Evolutionary conservation across 1,140 invertebrate species (phyloP).

Genomic region (Diorhabda elongata): DNA sequence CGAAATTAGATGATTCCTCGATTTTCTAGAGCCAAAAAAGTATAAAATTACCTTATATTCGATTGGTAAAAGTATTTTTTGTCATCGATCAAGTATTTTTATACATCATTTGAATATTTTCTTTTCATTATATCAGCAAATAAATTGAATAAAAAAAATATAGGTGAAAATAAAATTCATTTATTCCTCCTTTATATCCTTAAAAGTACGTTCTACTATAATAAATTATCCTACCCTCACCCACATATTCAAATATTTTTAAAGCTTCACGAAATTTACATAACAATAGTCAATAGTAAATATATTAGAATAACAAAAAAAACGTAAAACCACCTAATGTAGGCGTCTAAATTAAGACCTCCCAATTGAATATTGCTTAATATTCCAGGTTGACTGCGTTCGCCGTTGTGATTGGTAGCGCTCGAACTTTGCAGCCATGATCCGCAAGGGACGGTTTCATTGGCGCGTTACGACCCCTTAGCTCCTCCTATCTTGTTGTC

Average conservation of each 20-base stretch:
- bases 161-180: no score
- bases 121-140: no score
- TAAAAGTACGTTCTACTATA: background rate
- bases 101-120: no score
- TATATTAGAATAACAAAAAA: constrained; percentile 22
- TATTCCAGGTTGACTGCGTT: constrained; percentile 17
- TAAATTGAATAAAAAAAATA: no score
- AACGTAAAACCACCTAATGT: constrained; percentile 16
- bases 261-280: constrained; percentile 7
- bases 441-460: constrained; percentile 19
- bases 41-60: no score
- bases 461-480: constrained; percentile 19
- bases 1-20: no score
- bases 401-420: constrained; percentile 25
- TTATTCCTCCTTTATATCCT: background rate
- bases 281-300: constrained; percentile 8
- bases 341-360: constrained; percentile 17
- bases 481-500: constrained; percentile 15
- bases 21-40: no score
- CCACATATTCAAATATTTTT: background rate
- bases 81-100: no score
- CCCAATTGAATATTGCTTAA: constrained; percentile 36
- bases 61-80: no score
- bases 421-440: constrained; percentile 32
- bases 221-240: background rate